Evolutionary conservation across 2,113 vertebrate species (phyloP), one percentile per base, ranked within the genome.

Genomic region (Rallus limicola): DNA sequence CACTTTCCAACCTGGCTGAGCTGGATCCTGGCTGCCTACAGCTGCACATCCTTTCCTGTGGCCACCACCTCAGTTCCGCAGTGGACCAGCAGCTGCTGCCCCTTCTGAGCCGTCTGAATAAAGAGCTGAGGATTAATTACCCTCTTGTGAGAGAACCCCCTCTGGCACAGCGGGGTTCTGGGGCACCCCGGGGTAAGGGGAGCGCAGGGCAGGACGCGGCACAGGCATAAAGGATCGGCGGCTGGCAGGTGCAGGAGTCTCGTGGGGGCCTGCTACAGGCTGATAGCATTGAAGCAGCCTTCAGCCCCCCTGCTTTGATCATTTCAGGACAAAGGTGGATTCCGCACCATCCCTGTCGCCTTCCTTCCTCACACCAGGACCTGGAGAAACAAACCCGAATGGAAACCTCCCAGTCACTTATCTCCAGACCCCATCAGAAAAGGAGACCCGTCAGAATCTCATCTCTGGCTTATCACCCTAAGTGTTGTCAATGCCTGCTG

Each of bases 121-220:
- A 94, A 80, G 63, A 90, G 44, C 33, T 6, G 4, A 59, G 93
- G 93, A 95, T 96, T 88, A 90, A 95, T 96, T 88, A 90, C 79
- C n/a, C 64, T 42, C 13, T 4, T 50, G 13, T 5, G 50, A 18
- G 53, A 38, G 67, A 62, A 63, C 38, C 69, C 58, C 87, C 93
- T 33, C 38, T 1, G 50, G 87, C 25, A 0, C 34, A 9, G 82
- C 0, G 2, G 1, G 48, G 48, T 11, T 53, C 76, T 52, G 15
- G 4, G 36, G 67, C 92, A 63, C 63, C 82, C 74, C 4, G 0
- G 86, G 84, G 63, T 19, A 15, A 20, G 26, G 74, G 78, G n/a
- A 60, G 33, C 4, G 1, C 2, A 14, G 3, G 71, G 86, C 92
- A 63, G 74, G 88, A 88, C 1, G 53, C 5, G 3, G 93, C 79